Evolutionary conservation across 2,888 invertebrate species (phyloP).

Genomic region (Pinctada fucata): DNA sequence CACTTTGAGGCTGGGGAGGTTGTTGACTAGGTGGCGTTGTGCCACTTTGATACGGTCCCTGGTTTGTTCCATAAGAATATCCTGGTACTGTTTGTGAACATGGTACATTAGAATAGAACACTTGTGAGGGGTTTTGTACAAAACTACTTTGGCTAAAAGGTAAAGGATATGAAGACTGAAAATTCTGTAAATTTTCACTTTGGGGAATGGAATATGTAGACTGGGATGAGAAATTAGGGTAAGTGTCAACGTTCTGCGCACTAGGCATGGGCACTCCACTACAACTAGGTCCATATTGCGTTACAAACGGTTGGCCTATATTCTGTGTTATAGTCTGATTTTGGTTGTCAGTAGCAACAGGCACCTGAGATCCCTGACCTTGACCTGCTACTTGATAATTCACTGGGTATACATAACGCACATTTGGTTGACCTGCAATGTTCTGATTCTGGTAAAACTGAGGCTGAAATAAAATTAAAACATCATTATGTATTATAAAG

Average conservation of each 20-base stretch:
- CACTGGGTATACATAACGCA: slow-evolving; percentile 58
- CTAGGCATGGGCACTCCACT: slow-evolving; percentile 22
- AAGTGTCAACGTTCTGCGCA: slow-evolving; percentile 27
- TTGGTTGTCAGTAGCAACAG: slow-evolving; percentile 32
- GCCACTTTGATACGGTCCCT: slow-evolving; percentile 47
- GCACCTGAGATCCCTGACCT: slow-evolving; percentile 35
- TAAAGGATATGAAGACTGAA: slow-evolving; percentile 43
- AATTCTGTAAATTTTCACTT: slow-evolving; percentile 24
- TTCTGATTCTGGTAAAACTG: slow-evolving; percentile 54
- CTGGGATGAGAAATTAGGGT: slow-evolving; percentile 34
- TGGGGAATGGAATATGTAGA: slow-evolving; percentile 44
- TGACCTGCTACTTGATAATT: slow-evolving; percentile 38
- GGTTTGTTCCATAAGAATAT: slow-evolving; percentile 39
- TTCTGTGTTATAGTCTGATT: slow-evolving; percentile 29
- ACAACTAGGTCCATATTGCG: slow-evolving; percentile 24
- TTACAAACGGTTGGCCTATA: slow-evolving; percentile 22
- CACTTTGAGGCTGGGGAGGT: slow-evolving; percentile 42
- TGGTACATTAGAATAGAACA: slow-evolving; percentile 48
- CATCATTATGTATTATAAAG: background rate
- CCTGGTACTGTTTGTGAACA: slow-evolving; percentile 43
- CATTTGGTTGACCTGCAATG: slow-evolving; percentile 50
- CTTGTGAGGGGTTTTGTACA: slow-evolving; percentile 41
- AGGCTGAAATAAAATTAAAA: slow-evolving; percentile 43
- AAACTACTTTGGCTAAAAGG: slow-evolving; percentile 41
- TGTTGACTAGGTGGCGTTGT: slow-evolving; percentile 57